Evolutionary conservation across 2,797 vertebrate species (phyloP).

Genomic region (Falco rusticolus): DNA sequence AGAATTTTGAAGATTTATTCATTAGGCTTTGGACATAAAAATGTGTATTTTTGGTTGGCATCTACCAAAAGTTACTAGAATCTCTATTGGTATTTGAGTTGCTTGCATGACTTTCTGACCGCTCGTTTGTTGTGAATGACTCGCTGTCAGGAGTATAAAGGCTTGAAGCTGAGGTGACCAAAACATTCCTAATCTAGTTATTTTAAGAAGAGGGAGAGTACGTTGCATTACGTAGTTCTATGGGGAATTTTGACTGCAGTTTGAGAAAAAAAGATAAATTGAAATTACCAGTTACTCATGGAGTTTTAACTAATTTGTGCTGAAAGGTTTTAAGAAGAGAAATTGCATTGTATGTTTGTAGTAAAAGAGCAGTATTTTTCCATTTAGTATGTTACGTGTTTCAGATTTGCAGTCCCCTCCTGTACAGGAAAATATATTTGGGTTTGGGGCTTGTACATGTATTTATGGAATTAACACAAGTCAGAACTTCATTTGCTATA

Average conservation of each 20-base stretch:
- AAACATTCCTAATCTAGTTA: background rate
- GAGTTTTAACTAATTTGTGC: background rate
- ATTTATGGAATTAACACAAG: background rate
- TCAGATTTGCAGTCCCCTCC: background rate
- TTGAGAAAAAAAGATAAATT: background rate
- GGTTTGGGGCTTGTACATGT: background rate
- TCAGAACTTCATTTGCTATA: background rate
- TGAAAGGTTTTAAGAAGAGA: background rate
- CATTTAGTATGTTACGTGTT: background rate
- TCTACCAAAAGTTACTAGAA: background rate
- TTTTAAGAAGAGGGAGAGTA: background rate
- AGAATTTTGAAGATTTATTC: background rate
- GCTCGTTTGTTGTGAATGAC: background rate
- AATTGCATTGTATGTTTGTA: background rate
- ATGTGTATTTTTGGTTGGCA: background rate
- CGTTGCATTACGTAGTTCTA: fast-evolving
- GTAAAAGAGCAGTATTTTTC: background rate
- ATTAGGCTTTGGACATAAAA: background rate
- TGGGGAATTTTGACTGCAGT: background rate
- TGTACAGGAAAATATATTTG: background rate
- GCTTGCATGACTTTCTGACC: background rate
- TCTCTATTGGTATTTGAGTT: background rate
- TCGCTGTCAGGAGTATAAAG: background rate
- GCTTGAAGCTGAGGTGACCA: background rate
- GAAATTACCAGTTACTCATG: background rate